Percentiles rank a stretch among this genome's conserved stretches.
Conservation (phyloP, 2,888 invertebrate species). For the Dioctria rufipes region DNA sequence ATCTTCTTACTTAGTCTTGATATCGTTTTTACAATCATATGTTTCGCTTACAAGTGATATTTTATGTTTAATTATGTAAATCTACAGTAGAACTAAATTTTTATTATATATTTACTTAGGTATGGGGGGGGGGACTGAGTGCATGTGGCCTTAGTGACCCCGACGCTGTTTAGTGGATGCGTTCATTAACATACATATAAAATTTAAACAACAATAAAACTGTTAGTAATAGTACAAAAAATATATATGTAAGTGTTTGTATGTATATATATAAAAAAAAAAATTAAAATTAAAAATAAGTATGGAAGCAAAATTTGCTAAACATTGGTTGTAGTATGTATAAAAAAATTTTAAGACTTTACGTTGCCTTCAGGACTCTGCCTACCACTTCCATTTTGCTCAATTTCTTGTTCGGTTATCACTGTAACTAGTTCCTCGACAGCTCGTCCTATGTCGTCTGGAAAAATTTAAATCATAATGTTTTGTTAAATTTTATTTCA, state of each 20-base stretch:
- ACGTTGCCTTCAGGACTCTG: slow-evolving; percentile 40
- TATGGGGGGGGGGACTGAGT: slow-evolving; percentile 22
- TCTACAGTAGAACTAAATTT: neutral
- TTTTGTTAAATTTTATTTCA: too few relatives aligned
- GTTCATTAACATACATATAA: slow-evolving; percentile 26
- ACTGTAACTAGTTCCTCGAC: slow-evolving; percentile 91
- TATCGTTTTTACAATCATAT: slow-evolving; percentile 29
- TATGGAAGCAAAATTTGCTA: slow-evolving; percentile 9
- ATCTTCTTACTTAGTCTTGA: slow-evolving; percentile 10
- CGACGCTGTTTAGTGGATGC: neutral
- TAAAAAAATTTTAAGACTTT: slow-evolving; percentile 42
- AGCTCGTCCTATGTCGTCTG: slow-evolving; percentile 89
- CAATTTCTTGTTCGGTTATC: slow-evolving; percentile 84
- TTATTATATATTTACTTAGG: neutral
- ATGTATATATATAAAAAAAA: slow-evolving; percentile 7
- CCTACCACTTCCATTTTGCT: slow-evolving; percentile 61
- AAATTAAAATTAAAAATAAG: slow-evolving; percentile 16
- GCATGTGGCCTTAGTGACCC: slow-evolving; percentile 7
- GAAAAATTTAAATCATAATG: slow-evolving; percentile 62
- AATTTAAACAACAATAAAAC: slow-evolving; percentile 47
- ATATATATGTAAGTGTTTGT: neutral
- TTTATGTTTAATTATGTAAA: neutral
- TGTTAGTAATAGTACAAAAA: slow-evolving; percentile 30
- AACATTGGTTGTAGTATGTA: neutral
- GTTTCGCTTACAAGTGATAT: slow-evolving; percentile 34